Conservation (phyloP, 2,888 invertebrate genomes). For the Andricus quercusramuli region DNA sequence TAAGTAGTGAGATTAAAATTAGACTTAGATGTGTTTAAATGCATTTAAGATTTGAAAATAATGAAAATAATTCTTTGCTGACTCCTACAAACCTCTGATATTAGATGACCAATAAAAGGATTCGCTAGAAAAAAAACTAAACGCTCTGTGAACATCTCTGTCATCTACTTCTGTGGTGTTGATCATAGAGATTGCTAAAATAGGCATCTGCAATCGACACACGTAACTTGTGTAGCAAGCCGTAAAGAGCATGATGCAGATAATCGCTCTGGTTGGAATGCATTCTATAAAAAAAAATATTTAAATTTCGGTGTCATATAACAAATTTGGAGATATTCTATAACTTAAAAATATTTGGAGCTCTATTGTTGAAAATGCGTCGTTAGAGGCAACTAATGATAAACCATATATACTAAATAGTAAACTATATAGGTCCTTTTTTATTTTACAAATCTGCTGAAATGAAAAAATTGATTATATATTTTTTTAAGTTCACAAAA, state of each 20-base stretch:
- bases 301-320: background rate
- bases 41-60: background rate
- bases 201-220: constrained; percentile 88
- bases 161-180: background rate
- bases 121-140: constrained; percentile 33
- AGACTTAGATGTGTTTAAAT: background rate
- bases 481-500: background rate
- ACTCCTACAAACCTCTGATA: background rate
- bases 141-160: constrained; percentile 32
- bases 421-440: no score
- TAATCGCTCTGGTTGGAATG: constrained; percentile 80
- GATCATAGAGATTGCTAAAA: constrained; percentile 77
- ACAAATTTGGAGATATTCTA: no score
- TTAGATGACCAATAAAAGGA: background rate
- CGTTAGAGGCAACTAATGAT: no score
- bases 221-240: constrained; percentile 87
- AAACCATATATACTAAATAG: no score
- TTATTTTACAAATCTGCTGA: no score
- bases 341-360: no score
- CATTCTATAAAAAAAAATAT: constrained; percentile 70
- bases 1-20: background rate
- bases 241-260: constrained; percentile 86
- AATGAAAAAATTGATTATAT: background rate
- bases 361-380: no score
- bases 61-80: background rate